Conservation (phyloP, 1,140 invertebrate species). For the Pemphigus obesinymphae region DNA sequence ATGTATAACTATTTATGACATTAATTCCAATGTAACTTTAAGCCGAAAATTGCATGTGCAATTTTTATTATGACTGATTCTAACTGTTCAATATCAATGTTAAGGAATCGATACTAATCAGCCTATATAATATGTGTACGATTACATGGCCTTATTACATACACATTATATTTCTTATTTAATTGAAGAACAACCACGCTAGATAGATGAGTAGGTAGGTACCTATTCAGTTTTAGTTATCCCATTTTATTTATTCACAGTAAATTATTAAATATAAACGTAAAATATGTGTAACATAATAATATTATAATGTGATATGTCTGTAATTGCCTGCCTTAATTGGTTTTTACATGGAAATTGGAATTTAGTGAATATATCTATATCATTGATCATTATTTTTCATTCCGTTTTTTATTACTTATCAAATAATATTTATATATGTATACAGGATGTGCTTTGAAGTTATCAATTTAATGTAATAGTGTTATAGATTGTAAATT, state of each 20-base stretch:
- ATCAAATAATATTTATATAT: not conserved
- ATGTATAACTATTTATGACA: too few relatives aligned
- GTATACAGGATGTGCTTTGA: too few relatives aligned
- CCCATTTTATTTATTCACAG: not conserved
- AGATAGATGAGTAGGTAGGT: not conserved
- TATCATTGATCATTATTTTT: not conserved
- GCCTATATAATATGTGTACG: not conserved
- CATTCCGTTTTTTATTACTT: not conserved
- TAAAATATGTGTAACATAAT: not conserved
- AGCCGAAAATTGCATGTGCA: not conserved
- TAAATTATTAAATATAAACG: not conserved
- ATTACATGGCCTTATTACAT: not conserved
- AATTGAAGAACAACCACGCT: not conserved
- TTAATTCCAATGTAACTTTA: too few relatives aligned
- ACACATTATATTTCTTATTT: not conserved
- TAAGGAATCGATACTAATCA: not conserved
- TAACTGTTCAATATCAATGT: not conserved
- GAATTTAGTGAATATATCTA: not conserved
- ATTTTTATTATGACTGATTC: not conserved
- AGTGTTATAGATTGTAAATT: too few relatives aligned
- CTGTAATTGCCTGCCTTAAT: not conserved
- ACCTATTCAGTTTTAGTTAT: not conserved
- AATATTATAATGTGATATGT: not conserved
- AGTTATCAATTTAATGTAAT: too few relatives aligned
- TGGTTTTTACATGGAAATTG: not conserved